Base-by-base conservation (phyloP, 2,113 vertebrate species). In the Suricata suricatta region DNA sequence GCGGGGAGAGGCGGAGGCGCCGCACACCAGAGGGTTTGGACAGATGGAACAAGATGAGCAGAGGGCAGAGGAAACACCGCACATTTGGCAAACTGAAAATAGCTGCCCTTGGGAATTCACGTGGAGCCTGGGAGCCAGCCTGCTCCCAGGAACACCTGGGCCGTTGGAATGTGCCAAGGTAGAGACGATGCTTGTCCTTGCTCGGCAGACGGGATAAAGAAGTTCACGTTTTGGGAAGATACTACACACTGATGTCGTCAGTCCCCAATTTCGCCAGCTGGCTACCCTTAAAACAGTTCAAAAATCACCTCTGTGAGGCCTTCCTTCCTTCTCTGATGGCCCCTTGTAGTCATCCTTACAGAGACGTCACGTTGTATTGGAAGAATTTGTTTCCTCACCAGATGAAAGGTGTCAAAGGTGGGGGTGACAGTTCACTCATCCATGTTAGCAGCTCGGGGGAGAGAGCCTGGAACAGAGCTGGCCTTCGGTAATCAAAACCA, bases 1-100 rank as follows among this genome's bases (percentile, higher is more conserved):
- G 6, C 5, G 2, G 17, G 16, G 1, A 23, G 64, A 10, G 44
- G 7, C 52, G 3, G 21, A 68, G 25, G 7, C 1, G 10, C 0
- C 1, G 9, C 14, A 1, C 0, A 15, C 29, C 25, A 23, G 25
- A 66, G 27, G 86, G 71, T 69, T 47, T 29, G 94, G 69, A 71
- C 31, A 19, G 72, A 63, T 54, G 47, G 44, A 92, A 41, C 2
- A n/a, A 71, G 52, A 72, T 64, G 41, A 81, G 33, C 19, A 83
- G 52, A 68, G 3, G 7, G 25, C 7, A 93, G 76, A 44, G 19
- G 82, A 74, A 74, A 79, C 50, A 77, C 3, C 41, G 15, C 9
- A 0, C 13, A 33, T 38, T 41, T 27, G 31, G 33, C 2, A 15
- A 84, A 69, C 5, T 29, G 33, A 57, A 95, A 23, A 12, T n/a